phyloP scores from a whole-genome alignment of 1,140 invertebrate species.

The Zaprionus ornatus region DNA sequence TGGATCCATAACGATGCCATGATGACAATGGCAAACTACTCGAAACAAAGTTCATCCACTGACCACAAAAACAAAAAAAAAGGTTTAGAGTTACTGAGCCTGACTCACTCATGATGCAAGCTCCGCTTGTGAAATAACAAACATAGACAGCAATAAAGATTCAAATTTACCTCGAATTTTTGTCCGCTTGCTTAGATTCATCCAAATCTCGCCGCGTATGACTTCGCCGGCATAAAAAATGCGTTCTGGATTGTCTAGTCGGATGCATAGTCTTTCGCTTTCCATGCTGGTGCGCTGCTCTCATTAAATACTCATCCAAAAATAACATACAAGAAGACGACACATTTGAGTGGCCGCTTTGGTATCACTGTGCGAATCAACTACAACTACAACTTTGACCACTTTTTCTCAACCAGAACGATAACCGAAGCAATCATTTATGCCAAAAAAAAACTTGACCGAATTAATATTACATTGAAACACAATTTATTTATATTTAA shows the following conservation, averaged over 20 bases:
- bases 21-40: slow-evolving; percentile 46
- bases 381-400: slow-evolving; percentile 30
- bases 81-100: slow-evolving; percentile 1
- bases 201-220: slow-evolving; percentile 76
- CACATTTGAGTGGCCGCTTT: slow-evolving; percentile 54
- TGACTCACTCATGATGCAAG: slow-evolving; percentile 55
- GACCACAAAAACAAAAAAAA: slow-evolving; percentile 21
- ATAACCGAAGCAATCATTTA: not conserved
- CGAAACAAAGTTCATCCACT: slow-evolving; percentile 41
- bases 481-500: slow-evolving; percentile 14
- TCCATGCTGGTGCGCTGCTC: slow-evolving; percentile 66
- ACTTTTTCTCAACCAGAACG: slow-evolving; percentile 6
- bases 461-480: not conserved
- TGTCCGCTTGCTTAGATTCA: slow-evolving; percentile 75
- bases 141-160: not conserved
- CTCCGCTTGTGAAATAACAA: slow-evolving; percentile 36
- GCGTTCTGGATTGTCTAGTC: slow-evolving; percentile 72
- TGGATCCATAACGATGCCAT: slow-evolving; percentile 66
- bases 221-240: slow-evolving; percentile 77
- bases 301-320: slow-evolving; percentile 73
- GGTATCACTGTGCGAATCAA: slow-evolving; percentile 39
- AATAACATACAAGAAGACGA: slow-evolving; percentile 71
- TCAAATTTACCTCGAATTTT: slow-evolving; percentile 80
- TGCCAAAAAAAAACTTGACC: not conserved
- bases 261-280: slow-evolving; percentile 78